These are phyloP conservation scores for Anoplophora glabripennis DNA, from an alignment of 1,140 invertebrate genomes.

Conservation along the genomic window DNA sequence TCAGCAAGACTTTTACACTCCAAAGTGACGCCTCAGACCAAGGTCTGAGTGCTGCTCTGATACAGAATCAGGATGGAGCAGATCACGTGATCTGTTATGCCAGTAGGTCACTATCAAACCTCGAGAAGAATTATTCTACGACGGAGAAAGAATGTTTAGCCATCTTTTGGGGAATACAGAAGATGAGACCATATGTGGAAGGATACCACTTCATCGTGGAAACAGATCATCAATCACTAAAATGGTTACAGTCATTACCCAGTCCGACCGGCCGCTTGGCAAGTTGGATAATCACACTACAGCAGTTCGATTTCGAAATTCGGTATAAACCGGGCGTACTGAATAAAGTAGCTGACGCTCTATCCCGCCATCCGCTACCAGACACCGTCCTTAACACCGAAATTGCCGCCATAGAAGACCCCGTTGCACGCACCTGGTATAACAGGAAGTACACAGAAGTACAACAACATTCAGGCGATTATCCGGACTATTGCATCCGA, in stretches of 20 bases:
- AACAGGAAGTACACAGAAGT: constrained; percentile 2
- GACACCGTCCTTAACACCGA: too few relatives aligned
- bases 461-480: neutral
- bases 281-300: constrained; percentile 48
- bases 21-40: constrained; percentile 2
- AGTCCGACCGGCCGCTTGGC: constrained; percentile 48
- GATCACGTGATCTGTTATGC: too few relatives aligned
- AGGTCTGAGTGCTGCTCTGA: neutral
- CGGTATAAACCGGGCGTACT: constrained; percentile 40
- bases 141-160: constrained; percentile 54
- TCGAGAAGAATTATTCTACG: constrained; percentile 48
- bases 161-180: constrained; percentile 49
- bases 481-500: constrained; percentile 14
- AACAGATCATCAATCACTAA: constrained; percentile 51
- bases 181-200: constrained; percentile 49
- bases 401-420: constrained; percentile 36
- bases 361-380: too few relatives aligned
- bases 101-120: too few relatives aligned
- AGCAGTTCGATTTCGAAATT: too few relatives aligned
- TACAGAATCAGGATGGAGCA: constrained; percentile 22
- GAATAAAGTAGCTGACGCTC: constrained; percentile 41
- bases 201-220: constrained; percentile 48
- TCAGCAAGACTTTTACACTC: neutral
- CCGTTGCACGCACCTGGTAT: constrained; percentile 12
- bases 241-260: constrained; percentile 50